Conservation (phyloP, 2,888 invertebrate genomes). For the Acrobasis repandana region DNA sequence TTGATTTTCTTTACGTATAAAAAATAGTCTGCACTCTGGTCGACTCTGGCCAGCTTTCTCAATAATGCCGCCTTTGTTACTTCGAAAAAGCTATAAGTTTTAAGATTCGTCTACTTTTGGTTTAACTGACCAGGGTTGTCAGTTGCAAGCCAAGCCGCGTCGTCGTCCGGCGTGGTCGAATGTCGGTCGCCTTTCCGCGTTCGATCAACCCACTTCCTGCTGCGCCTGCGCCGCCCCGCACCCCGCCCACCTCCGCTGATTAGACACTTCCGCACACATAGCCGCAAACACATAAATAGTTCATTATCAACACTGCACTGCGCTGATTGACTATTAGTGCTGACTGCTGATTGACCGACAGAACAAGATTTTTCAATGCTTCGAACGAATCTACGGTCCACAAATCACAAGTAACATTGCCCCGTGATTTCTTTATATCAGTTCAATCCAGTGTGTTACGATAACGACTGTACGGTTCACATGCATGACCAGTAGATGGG, state of each 20-base stretch:
- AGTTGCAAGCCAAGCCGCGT: slow-evolving; percentile 21
- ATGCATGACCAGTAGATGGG: too few relatives aligned
- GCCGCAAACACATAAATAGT: slow-evolving; percentile 28
- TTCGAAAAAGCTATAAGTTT: too few relatives aligned
- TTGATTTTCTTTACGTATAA: too few relatives aligned
- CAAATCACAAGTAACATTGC: too few relatives aligned
- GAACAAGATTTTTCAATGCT: neutral
- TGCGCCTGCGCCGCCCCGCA: slow-evolving; percentile 27
- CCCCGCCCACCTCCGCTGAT: slow-evolving; percentile 38
- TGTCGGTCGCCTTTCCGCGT: slow-evolving; percentile 49
- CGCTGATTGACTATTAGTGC: slow-evolving; percentile 9
- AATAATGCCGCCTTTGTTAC: too few relatives aligned
- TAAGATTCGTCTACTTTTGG: too few relatives aligned
- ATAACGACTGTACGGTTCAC: too few relatives aligned
- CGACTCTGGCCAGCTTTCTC: too few relatives aligned
- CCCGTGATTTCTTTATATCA: too few relatives aligned
- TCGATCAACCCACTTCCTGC: slow-evolving; percentile 45
- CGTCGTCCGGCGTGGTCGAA: slow-evolving; percentile 29
- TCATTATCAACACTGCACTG: slow-evolving; percentile 14
- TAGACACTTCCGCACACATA: slow-evolving; percentile 50
- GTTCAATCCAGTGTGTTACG: too few relatives aligned
- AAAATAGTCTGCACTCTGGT: too few relatives aligned
- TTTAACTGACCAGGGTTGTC: slow-evolving; percentile 8
- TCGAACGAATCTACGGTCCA: too few relatives aligned
- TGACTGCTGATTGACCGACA: neutral